These are phyloP conservation scores for Clarias fuscus DNA, from an alignment of 2,797 vertebrate species.

Conservation along the genomic window DNA sequence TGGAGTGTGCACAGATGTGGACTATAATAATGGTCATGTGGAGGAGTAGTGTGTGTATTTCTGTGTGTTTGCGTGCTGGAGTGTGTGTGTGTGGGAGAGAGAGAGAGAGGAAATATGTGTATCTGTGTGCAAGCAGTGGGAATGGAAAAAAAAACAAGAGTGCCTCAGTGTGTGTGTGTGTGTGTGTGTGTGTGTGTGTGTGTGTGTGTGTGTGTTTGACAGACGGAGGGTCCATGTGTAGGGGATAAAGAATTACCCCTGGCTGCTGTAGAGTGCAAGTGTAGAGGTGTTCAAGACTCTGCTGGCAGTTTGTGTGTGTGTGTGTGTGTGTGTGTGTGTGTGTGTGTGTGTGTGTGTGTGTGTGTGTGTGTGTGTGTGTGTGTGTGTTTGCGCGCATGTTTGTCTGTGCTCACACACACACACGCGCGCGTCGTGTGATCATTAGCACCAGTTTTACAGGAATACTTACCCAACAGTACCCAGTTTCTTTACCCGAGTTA, in stretches of 20 bases:
- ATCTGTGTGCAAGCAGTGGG: not conserved
- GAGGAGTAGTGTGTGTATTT: slow-evolving; percentile 9
- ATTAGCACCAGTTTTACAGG: slow-evolving; percentile 1
- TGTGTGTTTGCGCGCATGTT: not conserved
- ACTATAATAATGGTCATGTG: slow-evolving; percentile 41
- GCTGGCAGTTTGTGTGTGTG: slow-evolving; percentile 6
- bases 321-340: slow-evolving; percentile 7
- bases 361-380: not conserved
- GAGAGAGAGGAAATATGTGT: slow-evolving; percentile 10
- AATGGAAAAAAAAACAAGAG: not conserved
- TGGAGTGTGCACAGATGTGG: slow-evolving; percentile 46
- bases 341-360: not conserved
- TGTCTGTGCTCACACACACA: not conserved
- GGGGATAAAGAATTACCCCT: slow-evolving; percentile 29
- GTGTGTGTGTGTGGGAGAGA: not conserved
- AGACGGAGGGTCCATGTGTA: slow-evolving; percentile 3
- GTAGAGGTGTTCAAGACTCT: slow-evolving; percentile 20
- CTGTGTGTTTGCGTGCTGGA: not conserved
- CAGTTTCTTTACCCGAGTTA: not conserved
- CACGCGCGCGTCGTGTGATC: not conserved
- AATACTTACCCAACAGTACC: not conserved
- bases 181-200: slow-evolving; percentile 10
- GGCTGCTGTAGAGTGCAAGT: slow-evolving; percentile 20
- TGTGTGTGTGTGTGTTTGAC: slow-evolving; percentile 9
- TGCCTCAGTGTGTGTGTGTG: slow-evolving; percentile 6